These are phyloP conservation scores for Mormyrops boulengeri DNA, from an alignment of 2,797 vertebrate species.

Conservation along the genomic window DNA sequence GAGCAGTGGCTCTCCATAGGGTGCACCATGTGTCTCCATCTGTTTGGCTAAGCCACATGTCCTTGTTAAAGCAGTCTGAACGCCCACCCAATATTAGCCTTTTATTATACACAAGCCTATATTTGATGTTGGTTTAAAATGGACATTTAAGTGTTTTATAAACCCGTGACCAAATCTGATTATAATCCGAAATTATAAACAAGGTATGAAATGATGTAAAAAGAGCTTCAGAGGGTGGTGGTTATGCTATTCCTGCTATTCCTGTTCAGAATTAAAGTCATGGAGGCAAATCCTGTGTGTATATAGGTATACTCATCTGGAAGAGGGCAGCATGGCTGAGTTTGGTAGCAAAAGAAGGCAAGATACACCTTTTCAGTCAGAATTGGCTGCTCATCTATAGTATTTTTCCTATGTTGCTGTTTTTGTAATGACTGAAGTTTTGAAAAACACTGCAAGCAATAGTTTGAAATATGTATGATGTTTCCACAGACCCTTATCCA, in stretches of 20 bases:
- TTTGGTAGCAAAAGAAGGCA: not conserved
- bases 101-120: not conserved
- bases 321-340: no score
- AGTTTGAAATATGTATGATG: not conserved
- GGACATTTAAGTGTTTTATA: not conserved
- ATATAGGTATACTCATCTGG: not conserved
- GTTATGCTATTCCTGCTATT: not conserved
- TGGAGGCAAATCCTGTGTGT: not conserved
- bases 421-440: not conserved
- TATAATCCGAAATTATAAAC: not conserved
- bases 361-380: not conserved
- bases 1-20: not conserved
- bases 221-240: not conserved
- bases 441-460: not conserved
- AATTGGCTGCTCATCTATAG: not conserved
- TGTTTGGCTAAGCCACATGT: not conserved
- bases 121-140: not conserved
- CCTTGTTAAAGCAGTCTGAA: not conserved
- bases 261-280: not conserved
- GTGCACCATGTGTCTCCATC: not conserved
- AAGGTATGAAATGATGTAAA: not conserved
- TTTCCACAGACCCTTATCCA: not conserved
- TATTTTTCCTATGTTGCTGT: not conserved
- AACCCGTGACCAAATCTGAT: not conserved
- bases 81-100: not conserved